Evolutionary conservation across 2,113 vertebrate species (phyloP).

Genomic region (Manacus vitellinus): DNA sequence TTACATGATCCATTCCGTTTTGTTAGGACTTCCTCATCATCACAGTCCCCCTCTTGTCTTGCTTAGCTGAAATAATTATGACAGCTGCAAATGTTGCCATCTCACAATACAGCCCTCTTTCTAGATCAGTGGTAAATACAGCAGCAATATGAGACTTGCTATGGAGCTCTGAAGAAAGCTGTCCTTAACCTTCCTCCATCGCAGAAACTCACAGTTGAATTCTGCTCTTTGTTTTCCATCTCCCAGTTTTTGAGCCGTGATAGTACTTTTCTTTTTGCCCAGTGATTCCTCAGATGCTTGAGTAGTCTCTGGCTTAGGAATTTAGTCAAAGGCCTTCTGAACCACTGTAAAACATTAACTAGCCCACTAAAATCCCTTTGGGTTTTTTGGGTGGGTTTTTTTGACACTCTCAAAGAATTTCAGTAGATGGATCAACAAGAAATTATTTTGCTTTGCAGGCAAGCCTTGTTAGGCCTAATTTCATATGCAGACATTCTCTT

Average conservation of each 20-base stretch:
- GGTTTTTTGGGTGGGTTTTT: neutral
- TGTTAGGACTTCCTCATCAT: neutral
- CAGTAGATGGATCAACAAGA: neutral
- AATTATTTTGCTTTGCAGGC: neutral
- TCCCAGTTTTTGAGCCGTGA: neutral
- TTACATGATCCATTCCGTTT: neutral
- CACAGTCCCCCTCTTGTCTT: neutral
- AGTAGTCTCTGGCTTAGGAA: neutral
- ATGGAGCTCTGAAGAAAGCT: neutral
- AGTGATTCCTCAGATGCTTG: neutral
- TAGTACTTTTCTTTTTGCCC: neutral
- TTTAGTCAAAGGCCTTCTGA: slow-evolving; percentile 11
- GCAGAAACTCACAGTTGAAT: neutral
- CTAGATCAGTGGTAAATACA: neutral
- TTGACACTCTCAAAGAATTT: neutral
- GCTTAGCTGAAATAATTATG: neutral
- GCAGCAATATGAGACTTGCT: neutral
- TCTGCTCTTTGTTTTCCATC: slow-evolving; percentile 16
- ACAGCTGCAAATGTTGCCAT: slow-evolving; percentile 11
- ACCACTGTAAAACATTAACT: neutral
- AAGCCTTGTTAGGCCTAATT: neutral
- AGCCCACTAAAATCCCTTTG: neutral
- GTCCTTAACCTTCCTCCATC: neutral
- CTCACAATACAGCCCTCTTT: neutral
- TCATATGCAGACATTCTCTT: neutral